Base-by-base conservation (phyloP, 2,113 vertebrate genomes). In the Pongo pygmaeus region DNA sequence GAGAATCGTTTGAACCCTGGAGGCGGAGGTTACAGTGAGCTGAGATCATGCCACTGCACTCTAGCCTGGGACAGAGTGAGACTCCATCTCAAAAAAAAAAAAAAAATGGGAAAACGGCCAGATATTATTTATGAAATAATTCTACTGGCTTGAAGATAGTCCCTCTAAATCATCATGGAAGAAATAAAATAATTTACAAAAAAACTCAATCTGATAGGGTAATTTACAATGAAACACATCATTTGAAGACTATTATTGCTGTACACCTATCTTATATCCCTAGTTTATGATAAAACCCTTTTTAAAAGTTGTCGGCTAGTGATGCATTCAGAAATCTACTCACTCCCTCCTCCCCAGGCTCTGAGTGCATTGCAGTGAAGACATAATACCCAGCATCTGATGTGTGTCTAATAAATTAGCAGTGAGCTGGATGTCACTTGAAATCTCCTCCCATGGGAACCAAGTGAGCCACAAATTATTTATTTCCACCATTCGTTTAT, bases 241-340 rank as follows among this genome's bases (percentile, higher is more conserved):
- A 25, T 85, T 94, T 78, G 32, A 93, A 55, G 7, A 89, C 7
- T 69, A 13, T 64, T 92, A 87, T 70, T 93, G 40, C 14, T 12
- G 55, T 84, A 61, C 4, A 18, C 6, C 32, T 70, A 43, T 78
- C 91, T 80, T 78, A 57, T 88, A 59, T 84, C 50, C 52, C 72
- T 88, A 38, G 18, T 35, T 86, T 77, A 79, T 79, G 12, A 89
- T 57, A 91, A 96, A 91, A 85, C 13, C 90, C 22, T 46, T 94
- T 94, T 85, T 48, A 35, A 95, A 93, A 96, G 22, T 22, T 93
- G 16, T n/a, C 85, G 46, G 74, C 14, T 84, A 48, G 59, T 46
- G 48, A 86, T 20, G 0, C 12, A 83, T 83, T 95, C 23, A 93
- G 57, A 59, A 81, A 30, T 50, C 67, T 38, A 50, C 17, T 27